These are phyloP conservation scores for Capitella teleta DNA, from an alignment of 1,140 invertebrate species.

Conservation along the genomic window DNA sequence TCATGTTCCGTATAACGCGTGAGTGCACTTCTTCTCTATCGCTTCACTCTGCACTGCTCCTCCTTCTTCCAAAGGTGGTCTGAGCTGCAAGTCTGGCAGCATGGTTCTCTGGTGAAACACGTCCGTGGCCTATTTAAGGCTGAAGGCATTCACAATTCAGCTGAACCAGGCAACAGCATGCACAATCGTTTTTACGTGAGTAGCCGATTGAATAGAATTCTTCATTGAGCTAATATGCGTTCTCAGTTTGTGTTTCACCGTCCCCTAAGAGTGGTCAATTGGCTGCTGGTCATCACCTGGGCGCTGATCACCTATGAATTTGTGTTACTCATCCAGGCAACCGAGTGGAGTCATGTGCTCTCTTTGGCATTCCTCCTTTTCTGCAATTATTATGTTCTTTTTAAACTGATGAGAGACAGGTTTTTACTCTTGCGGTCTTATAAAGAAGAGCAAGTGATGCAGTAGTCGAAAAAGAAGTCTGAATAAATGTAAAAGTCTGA, in stretches of 20 bases:
- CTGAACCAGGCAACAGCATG: conserved; percentile 68
- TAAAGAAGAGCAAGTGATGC: conserved; percentile 23
- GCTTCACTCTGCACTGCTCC: too few species aligned
- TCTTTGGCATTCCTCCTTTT: conserved; percentile 72
- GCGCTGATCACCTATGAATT: conserved; percentile 65
- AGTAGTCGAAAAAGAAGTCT: too few species aligned
- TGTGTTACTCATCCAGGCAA: conserved; percentile 59
- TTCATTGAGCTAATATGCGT: not conserved
- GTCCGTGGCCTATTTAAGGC: conserved; percentile 68
- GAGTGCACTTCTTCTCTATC: conserved; percentile 31
- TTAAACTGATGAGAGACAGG: conserved; percentile 75
- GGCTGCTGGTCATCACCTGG: conserved; percentile 61
- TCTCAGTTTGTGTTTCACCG: conserved; percentile 73
- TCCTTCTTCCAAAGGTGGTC: too few species aligned
- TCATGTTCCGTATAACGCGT: conserved; percentile 52
- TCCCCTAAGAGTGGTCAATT: conserved; percentile 66
- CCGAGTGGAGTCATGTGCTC: conserved; percentile 82
- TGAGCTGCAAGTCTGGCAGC: conserved; percentile 59
- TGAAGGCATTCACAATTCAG: conserved; percentile 60
- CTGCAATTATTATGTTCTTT: conserved; percentile 83
- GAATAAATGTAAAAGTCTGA: too few species aligned
- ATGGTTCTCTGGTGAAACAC: conserved; percentile 68
- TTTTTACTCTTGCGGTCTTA: conserved; percentile 53
- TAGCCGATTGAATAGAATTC: not conserved
- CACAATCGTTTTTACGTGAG: conserved; percentile 77